phyloP scores from a whole-genome alignment of 2,797 vertebrate genomes.

The Sphenopsis melanotis region DNA sequence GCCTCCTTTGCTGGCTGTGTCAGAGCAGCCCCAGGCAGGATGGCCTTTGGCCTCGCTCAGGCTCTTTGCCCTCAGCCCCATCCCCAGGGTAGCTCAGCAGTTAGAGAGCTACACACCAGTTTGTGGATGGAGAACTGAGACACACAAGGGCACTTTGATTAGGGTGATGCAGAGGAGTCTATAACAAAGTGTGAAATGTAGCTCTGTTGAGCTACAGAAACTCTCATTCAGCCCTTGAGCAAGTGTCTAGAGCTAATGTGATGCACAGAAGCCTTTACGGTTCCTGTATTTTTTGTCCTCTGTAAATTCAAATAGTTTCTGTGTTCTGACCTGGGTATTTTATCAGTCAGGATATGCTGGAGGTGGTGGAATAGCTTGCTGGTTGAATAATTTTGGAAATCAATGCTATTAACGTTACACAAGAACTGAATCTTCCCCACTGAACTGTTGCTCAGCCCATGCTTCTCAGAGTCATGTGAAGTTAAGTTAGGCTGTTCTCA shows the following conservation, averaged over 20 bases:
- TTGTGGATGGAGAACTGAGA: not conserved
- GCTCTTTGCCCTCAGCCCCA: not conserved
- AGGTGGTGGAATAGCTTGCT: not conserved
- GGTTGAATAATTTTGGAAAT: not conserved
- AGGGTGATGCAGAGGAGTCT: not conserved
- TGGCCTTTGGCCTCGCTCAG: fast-evolving
- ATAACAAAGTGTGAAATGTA: not conserved
- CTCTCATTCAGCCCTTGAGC: not conserved
- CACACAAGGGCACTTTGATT: not conserved
- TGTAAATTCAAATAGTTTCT: not conserved
- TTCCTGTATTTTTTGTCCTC: not conserved
- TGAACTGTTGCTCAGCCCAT: not conserved
- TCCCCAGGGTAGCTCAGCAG: not conserved
- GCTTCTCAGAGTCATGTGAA: not conserved
- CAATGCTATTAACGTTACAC: not conserved
- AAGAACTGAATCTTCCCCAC: not conserved
- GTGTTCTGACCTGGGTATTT: not conserved
- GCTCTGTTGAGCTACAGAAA: not conserved
- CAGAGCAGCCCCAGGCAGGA: not conserved
- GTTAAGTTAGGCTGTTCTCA: not conserved
- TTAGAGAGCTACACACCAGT: fast-evolving
- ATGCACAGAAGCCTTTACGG: fast-evolving
- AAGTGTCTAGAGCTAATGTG: not conserved
- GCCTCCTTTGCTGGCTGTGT: not conserved
- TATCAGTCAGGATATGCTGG: not conserved